phyloP scores from a whole-genome alignment of 2,797 vertebrate species.

The Apogon hyalosoma region DNA sequence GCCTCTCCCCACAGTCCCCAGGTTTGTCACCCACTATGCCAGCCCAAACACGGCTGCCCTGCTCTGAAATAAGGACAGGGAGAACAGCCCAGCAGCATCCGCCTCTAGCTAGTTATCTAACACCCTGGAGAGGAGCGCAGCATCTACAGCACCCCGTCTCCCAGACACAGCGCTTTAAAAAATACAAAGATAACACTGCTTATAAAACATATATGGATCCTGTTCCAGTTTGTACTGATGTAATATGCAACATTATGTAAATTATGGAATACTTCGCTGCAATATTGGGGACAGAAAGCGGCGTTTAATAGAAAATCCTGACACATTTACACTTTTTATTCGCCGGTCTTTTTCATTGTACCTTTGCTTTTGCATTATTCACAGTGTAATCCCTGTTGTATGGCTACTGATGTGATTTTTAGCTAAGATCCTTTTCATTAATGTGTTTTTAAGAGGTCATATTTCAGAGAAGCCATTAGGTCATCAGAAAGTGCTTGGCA shows the following conservation, averaged over 20 bases:
- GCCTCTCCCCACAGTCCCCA: not conserved
- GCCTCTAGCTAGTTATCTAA: conserved; percentile 66
- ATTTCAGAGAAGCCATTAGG: conserved; percentile 15
- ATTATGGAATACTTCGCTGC: conserved; percentile 60
- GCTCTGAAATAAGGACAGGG: conserved; percentile 58
- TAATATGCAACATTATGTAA: conserved; percentile 76
- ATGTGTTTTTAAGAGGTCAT: conserved; percentile 37
- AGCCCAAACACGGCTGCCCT: conserved; percentile 51
- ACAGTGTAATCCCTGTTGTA: conserved; percentile 41
- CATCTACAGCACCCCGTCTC: conserved; percentile 38
- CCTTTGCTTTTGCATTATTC: conserved; percentile 60
- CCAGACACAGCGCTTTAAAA: conserved; percentile 37
- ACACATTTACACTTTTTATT: conserved; percentile 59
- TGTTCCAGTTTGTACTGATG: conserved; percentile 74
- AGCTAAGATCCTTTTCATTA: conserved; percentile 30
- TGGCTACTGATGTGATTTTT: conserved; percentile 43
- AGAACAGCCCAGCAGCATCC: conserved; percentile 47
- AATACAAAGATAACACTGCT: conserved; percentile 57
- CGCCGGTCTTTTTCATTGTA: conserved; percentile 34
- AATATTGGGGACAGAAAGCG: conserved; percentile 59
- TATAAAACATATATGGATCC: conserved; percentile 73
- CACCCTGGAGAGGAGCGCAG: conserved; percentile 55
- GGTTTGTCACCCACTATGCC: conserved; percentile 60
- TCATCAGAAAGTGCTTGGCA: conserved; percentile 8
- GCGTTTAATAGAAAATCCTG: conserved; percentile 54